Evolutionary conservation across 2,888 invertebrate species (phyloP), one percentile per base, ranked within the genome.

Genomic region (Eumacrocentrus americanus): DNA sequence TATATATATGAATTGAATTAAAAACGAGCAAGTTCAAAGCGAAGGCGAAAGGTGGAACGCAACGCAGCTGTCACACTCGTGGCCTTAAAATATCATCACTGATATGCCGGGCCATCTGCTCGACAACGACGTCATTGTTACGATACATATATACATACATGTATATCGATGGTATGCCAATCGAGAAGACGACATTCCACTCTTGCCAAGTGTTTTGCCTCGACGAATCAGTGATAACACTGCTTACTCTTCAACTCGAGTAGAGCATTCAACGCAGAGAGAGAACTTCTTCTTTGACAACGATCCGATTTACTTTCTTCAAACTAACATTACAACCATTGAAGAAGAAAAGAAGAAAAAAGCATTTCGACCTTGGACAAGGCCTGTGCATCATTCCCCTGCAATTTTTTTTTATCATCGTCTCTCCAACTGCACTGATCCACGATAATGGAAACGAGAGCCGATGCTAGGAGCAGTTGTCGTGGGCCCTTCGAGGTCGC

Each of bases 391-490:
- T 14, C 16, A 14, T 1, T 16, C 16, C 1, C 12, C 9, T 40
- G n/a, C n/a, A n/a, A n/a, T 40, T 40, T n/a, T 40, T 40, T 2
- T 5, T 7, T 6, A 16, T 16, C 16, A 16, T 40, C 9, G 1
- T 16, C 5, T 12, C 38, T 9, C 1, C 5, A 5, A 40, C 16
- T n/a, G n/a, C 11, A 40, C 38, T 40, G 5, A 40, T 40, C 6
- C 38, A 40, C 14, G 38, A 40, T 25, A 23, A 57, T 47, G 37
- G 65, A 56, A 14, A 50, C 58, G 56, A 48, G 60, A 62, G 69
- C 67, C 66, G 57, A 70, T 70, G 71, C 74, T 65, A 75, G 70
- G 64, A 64, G 73, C 4, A 75, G 74, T 72, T 63, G 53, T 59
- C 44, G 59, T 60, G 61, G 16, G 68, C 64, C 66, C 62, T 66